Conservation (phyloP, 2,113 vertebrate genomes). For the Boulengeromyrus knoepffleri region DNA sequence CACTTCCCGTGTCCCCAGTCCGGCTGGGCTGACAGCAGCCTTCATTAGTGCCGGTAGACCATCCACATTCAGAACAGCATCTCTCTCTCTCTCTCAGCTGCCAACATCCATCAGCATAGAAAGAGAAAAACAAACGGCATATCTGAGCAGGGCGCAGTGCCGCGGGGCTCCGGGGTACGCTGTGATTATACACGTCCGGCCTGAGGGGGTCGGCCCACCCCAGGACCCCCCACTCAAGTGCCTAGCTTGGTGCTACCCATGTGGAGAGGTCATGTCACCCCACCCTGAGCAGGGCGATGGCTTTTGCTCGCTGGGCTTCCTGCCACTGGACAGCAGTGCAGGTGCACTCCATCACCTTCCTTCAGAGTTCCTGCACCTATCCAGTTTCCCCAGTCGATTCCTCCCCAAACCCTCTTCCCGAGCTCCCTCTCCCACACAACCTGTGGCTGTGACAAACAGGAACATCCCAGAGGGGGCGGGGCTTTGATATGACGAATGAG, state of each 20-base stretch:
- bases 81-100: neutral
- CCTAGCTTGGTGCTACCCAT: neutral
- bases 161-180: neutral
- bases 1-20: neutral
- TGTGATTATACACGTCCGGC: neutral
- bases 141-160: neutral
- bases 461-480: neutral
- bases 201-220: neutral
- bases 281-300: neutral
- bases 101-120: neutral
- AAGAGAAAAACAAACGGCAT: slow-evolving; percentile 10
- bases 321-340: neutral
- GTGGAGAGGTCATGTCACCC: neutral
- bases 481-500: neutral
- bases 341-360: neutral
- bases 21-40: neutral
- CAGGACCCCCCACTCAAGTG: neutral
- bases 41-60: neutral
- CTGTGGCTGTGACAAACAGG: neutral
- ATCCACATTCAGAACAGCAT: neutral
- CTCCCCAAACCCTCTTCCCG: neutral
- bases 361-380: neutral
- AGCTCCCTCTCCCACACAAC: neutral
- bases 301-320: neutral
- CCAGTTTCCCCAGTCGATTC: neutral